Percentiles rank a stretch among this genome's conserved stretches.
Evolutionary conservation across 1,140 invertebrate species (phyloP).

Genomic region (Calliopsis andreniformis): DNA sequence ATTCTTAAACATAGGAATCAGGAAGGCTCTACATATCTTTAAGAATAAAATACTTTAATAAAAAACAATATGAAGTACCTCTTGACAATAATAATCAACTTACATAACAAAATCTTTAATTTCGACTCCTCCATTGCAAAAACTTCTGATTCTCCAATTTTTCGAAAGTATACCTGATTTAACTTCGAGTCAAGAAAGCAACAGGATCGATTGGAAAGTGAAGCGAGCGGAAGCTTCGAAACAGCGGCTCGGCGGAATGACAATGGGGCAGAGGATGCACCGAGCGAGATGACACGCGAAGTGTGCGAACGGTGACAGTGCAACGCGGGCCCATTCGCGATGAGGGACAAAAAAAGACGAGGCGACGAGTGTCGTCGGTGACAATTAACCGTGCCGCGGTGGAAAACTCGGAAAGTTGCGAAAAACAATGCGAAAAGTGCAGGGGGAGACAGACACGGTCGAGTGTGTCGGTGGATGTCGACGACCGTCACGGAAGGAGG

Average conservation of each 20-base stretch:
- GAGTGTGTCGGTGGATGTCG: constrained; percentile 42
- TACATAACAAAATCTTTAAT: too few relatives aligned
- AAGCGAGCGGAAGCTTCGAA: constrained; percentile 7
- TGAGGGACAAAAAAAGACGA: constrained; percentile 17
- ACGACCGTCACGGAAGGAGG: constrained; percentile 72
- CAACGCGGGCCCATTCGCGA: constrained; percentile 47
- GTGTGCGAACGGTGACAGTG: constrained; percentile 61
- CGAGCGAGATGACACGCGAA: constrained; percentile 53
- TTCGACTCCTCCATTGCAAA: too few relatives aligned
- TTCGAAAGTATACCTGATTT: too few relatives aligned
- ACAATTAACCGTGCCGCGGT: constrained; percentile 50
- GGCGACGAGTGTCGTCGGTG: constrained; percentile 40
- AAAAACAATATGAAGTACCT: too few relatives aligned
- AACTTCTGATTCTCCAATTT: too few relatives aligned
- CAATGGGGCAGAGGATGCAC: constrained; percentile 40
- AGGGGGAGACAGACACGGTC: background rate
- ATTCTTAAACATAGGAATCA: too few relatives aligned
- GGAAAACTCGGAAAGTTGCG: constrained; percentile 61
- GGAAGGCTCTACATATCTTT: too few relatives aligned
- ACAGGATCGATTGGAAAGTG: background rate
- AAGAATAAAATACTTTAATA: too few relatives aligned
- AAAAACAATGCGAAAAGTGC: constrained; percentile 36
- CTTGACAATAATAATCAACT: too few relatives aligned
- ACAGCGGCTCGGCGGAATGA: constrained; percentile 27
- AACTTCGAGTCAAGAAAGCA: too few relatives aligned